Evolutionary conservation across 2,888 invertebrate genomes (phyloP).

Genomic region (Meiosimyza decipiens): DNA sequence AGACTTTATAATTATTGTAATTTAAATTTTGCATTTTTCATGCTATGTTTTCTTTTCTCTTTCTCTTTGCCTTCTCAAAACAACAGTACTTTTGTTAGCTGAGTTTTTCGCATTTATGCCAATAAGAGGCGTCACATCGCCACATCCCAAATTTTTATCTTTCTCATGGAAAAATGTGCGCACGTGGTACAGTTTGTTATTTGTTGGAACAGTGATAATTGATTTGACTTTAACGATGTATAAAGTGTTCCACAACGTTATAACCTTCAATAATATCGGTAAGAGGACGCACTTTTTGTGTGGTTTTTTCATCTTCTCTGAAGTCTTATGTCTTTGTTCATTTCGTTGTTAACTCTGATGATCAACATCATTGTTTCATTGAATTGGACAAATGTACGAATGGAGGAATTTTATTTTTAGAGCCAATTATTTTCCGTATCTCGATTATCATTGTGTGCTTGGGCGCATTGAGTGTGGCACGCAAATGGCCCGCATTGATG

Average conservation of each 20-base stretch:
- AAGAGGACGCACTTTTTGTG: constrained; percentile 29
- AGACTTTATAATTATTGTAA: too few species aligned
- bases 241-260: constrained; percentile 52
- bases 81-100: constrained; percentile 63
- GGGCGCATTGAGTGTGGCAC: constrained; percentile 68
- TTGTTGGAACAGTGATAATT: constrained; percentile 47
- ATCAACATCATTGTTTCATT: too few species aligned
- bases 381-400: too few species aligned
- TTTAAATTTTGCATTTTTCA: too few species aligned
- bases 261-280: constrained; percentile 61
- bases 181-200: constrained; percentile 54
- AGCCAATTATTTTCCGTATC: constrained; percentile 61
- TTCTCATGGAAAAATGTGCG: constrained; percentile 62
- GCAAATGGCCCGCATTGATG: constrained; percentile 69
- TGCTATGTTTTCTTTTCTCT: background rate
- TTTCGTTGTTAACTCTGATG: too few species aligned
- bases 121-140: constrained; percentile 67
- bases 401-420: constrained; percentile 40
- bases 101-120: constrained; percentile 71
- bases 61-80: too few species aligned
- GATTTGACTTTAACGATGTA: constrained; percentile 51
- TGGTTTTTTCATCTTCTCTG: background rate
- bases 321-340: background rate
- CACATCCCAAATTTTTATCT: constrained; percentile 65
- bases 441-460: constrained; percentile 53